phyloP scores from a whole-genome alignment of 23 tunicate species.

The Styela clava region DNA sequence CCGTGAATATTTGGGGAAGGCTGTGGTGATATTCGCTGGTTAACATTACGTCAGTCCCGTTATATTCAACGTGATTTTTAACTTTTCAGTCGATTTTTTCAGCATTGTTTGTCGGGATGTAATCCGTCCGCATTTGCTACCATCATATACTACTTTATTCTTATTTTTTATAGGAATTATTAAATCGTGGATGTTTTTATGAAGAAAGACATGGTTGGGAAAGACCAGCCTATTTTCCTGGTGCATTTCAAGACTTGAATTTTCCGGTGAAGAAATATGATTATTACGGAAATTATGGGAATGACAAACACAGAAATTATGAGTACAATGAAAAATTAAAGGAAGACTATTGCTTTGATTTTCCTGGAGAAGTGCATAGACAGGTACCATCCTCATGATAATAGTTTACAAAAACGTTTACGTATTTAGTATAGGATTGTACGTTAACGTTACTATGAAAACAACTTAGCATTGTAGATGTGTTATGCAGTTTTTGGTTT shows the following conservation, averaged over 20 bases:
- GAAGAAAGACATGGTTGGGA: conserved; percentile 92
- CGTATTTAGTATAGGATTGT: not conserved
- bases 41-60: no score
- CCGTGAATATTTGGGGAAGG: no score
- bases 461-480: no score
- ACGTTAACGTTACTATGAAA: no score
- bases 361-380: conserved; percentile 57
- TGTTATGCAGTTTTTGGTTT: no score
- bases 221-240: conserved; percentile 61
- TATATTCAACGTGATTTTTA: no score
- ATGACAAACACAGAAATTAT: conserved; percentile 42
- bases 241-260: not conserved
- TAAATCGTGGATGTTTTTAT: conserved; percentile 65
- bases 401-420: not conserved
- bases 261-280: conserved; percentile 39
- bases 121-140: no score
- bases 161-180: conserved; percentile 27
- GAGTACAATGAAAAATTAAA: conserved; percentile 43
- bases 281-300: conserved; percentile 59
- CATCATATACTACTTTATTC: no score
- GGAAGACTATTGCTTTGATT: conserved; percentile 55
- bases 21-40: no score
- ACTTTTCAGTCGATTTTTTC: no score
- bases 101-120: no score
- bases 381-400: no score